A percentile compares a stretch with the other conserved stretches of the same genome.
These are phyloP conservation scores for Didymodactylos carnosus DNA, from an alignment of 2,888 invertebrate species.

Conservation along the genomic window DNA sequence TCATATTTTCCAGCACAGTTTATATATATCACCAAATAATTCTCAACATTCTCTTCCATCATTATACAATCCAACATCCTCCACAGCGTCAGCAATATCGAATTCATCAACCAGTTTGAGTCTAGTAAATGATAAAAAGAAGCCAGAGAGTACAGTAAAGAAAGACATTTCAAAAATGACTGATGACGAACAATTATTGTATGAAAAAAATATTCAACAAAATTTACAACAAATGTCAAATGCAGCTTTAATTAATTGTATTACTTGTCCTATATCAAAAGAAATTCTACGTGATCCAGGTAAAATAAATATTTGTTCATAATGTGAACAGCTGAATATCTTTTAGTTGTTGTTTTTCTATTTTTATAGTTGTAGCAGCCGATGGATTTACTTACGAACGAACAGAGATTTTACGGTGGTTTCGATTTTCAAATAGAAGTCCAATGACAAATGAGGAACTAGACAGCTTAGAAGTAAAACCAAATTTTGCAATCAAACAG, in stretches of 20 bases:
- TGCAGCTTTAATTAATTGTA: not conserved
- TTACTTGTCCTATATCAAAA: not conserved
- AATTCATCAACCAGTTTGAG: no score
- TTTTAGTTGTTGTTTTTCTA: not conserved
- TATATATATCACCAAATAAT: no score
- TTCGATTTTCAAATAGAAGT: not conserved
- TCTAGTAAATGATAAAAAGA: no score
- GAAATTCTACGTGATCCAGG: not conserved
- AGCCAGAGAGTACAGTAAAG: no score
- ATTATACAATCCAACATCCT: no score
- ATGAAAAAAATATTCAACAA: not conserved
- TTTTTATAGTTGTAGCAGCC: not conserved
- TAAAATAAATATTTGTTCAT: not conserved
- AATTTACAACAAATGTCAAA: not conserved
- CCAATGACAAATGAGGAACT: not conserved
- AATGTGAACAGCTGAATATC: no score
- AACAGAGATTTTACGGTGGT: not conserved
- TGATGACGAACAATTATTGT: not conserved
- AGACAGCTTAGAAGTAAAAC: not conserved
- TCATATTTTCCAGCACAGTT: no score
- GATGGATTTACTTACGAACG: not conserved
- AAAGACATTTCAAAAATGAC: not conserved
- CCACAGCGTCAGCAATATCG: no score
- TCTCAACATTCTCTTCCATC: no score
- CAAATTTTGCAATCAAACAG: not conserved